Evolutionary conservation across 2,888 invertebrate species (phyloP), one percentile per base, ranked within the genome.

Genomic region (Spialia ferax): DNA sequence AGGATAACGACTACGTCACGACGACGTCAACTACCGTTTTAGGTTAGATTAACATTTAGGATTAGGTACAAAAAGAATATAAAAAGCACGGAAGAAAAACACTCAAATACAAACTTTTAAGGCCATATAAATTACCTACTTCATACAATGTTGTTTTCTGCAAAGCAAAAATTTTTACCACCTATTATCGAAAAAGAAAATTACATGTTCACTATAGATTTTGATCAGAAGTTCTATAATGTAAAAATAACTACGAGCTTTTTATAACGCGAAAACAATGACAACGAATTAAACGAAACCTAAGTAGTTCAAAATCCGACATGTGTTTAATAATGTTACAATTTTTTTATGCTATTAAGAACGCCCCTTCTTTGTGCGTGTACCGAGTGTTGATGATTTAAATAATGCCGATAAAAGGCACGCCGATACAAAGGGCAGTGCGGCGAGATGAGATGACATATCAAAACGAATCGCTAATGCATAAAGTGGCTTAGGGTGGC

Each of bases 401-500:
- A 84, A 86, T 86, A 84, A 84, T 84, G 81, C 79, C 82, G 78
- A 81, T 76, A 83, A 87, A 84, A 86, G 83, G 52, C 50, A 45
- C 48, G 80, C 77, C 78, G 77, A 75, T 73, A 80, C 83, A 83
- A 85, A 85, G 88, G 83, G 86, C 79, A 80, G 71, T 79, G 70
- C 74, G 78, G 76, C 79, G 71, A 75, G 79, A 54, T 52, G 54
- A 82, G 88, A 91, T 91, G 92, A 91, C 88, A 89, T 88, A 87
- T 89, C 91, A 90, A 85, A 91, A 91, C 87, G 88, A 87, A 91
- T 89, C 82, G 86, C 83, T 91, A 91, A 91, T 91, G 88, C 81
- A 84, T 74, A 74, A 73, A 75, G 74, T 71, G 75, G 54, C 23
- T 26, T 26, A 23, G 45, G 50, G 35, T 57, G 15, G 48, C 57